Evolutionary conservation across 2,888 invertebrate species (phyloP).

Genomic region (Heliconius hortense): DNA sequence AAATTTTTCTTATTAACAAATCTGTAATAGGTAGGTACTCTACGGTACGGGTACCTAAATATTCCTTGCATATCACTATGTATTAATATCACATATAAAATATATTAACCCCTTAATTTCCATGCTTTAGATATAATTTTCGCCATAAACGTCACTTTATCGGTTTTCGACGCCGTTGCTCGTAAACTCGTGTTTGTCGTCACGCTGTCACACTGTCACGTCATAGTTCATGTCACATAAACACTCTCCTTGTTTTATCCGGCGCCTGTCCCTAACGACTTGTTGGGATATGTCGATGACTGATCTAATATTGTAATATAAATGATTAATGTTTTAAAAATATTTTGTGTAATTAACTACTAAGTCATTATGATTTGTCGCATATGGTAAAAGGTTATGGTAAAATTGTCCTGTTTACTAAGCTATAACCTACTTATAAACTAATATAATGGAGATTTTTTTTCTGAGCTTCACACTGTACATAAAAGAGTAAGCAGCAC

Average conservation of each 20-base stretch:
- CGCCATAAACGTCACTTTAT: constrained; percentile 15
- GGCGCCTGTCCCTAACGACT: constrained; percentile 24
- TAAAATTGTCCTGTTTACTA: too few relatives aligned
- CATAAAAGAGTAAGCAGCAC: too few relatives aligned
- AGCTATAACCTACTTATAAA: too few relatives aligned
- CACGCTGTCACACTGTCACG: constrained; percentile 21
- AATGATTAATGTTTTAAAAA: constrained; percentile 10
- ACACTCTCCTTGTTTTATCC: constrained; percentile 19
- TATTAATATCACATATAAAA: background rate
- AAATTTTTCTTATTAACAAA: too few relatives aligned
- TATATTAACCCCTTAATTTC: constrained; percentile 10
- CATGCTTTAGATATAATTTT: constrained; percentile 15
- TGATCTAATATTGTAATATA: constrained; percentile 17
- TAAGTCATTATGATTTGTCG: constrained; percentile 6
- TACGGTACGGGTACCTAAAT: too few relatives aligned
- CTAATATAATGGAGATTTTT: background rate
- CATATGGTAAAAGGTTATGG: background rate
- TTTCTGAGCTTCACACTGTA: background rate
- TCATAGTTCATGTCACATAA: constrained; percentile 24
- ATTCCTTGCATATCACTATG: too few relatives aligned
- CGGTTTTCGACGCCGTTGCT: constrained; percentile 22
- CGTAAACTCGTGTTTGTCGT: constrained; percentile 29
- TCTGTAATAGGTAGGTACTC: too few relatives aligned
- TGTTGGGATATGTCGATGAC: constrained; percentile 17
- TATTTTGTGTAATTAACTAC: constrained; percentile 9